Conservation (phyloP, 2,888 invertebrate species). For the Chalcis sispes region DNA sequence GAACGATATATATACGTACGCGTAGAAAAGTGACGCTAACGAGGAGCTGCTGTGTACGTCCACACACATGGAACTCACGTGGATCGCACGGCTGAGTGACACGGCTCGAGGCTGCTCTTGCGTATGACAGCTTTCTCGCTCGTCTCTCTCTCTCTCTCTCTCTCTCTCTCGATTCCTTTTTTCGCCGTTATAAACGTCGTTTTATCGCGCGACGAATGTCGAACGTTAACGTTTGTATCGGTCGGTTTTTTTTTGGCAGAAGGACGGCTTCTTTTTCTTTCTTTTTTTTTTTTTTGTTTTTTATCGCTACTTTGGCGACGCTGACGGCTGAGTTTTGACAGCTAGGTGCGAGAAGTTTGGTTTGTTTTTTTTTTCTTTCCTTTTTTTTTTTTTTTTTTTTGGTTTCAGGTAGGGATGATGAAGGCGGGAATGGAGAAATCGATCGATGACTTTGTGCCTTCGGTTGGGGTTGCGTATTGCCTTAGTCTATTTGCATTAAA, state of each 20-base stretch:
- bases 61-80: slow-evolving; percentile 74
- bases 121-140: slow-evolving; percentile 17
- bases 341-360: too few species aligned
- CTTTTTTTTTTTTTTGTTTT: background rate
- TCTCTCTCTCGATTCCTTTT: background rate
- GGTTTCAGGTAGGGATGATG: background rate
- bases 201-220: too few species aligned
- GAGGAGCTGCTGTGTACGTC: slow-evolving; percentile 65
- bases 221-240: too few species aligned
- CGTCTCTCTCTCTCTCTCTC: background rate
- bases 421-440: too few species aligned
- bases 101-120: slow-evolving; percentile 23
- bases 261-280: slow-evolving; percentile 4
- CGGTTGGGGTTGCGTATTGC: too few species aligned
- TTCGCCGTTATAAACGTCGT: too few species aligned
- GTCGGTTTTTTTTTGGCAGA: too few species aligned
- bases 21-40: slow-evolving; percentile 75
- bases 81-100: slow-evolving; percentile 66
- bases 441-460: too few species aligned
- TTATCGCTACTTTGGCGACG: too few species aligned
- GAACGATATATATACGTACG: slow-evolving; percentile 59
- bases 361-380: slow-evolving; percentile 5
- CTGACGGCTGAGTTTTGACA: too few species aligned
- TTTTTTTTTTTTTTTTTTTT: background rate
- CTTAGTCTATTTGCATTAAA: too few species aligned